A percentile compares a stretch with the other conserved stretches of the same genome.
Conservation (phyloP, 2,113 vertebrate genomes). For the Vanacampus margaritifer region DNA sequence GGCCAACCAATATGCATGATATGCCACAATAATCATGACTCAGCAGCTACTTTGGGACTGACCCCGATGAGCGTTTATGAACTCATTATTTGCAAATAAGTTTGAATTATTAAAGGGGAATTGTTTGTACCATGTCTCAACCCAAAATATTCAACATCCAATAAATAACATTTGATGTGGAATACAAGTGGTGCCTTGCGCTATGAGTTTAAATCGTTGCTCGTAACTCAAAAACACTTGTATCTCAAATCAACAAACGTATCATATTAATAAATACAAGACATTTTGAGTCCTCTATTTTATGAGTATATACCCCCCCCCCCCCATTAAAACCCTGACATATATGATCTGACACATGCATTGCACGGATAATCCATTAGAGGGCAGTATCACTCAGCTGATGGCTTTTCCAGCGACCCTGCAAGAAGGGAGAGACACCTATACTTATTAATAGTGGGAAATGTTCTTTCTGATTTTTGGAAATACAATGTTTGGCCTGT, state of each 20-base stretch:
- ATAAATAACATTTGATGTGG: constrained; percentile 59
- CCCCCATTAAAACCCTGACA: no score
- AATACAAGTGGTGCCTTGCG: constrained; percentile 26
- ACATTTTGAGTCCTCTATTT: no score
- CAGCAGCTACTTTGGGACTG: constrained; percentile 13
- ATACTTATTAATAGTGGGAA: no score
- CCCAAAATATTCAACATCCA: constrained; percentile 69
- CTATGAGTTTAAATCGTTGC: background rate
- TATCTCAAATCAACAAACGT: background rate
- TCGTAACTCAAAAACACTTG: background rate
- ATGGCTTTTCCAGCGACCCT: no score
- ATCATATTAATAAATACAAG: no score
- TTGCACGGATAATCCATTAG: no score
- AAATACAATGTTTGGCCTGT: no score
- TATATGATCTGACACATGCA: no score
- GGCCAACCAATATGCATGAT: constrained; percentile 56
- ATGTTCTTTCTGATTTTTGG: no score
- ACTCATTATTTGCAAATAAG: constrained; percentile 71
- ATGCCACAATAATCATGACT: constrained; percentile 41
- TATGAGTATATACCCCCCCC: no score
- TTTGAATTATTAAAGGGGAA: constrained; percentile 62
- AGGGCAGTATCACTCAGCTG: no score
- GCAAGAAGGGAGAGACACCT: no score
- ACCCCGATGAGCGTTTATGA: constrained; percentile 48
- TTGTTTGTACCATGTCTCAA: constrained; percentile 59